A percentile compares a stretch with the other conserved stretches of the same genome.
These are phyloP conservation scores for Achlya flavicornis DNA, from an alignment of 2,888 invertebrate genomes.

Conservation along the genomic window DNA sequence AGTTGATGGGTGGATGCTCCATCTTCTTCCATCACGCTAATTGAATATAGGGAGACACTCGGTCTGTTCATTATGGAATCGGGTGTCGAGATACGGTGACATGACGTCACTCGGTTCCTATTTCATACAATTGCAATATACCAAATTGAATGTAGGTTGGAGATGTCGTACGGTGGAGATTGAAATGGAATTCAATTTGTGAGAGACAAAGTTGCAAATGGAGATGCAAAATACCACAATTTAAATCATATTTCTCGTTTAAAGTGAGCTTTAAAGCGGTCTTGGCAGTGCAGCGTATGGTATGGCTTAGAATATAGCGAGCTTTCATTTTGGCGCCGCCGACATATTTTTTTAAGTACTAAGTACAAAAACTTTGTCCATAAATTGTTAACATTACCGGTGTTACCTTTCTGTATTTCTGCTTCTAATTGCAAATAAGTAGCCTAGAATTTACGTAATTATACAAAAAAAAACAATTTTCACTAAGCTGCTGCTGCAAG, in stretches of 20 bases:
- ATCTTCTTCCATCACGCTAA: slow-evolving; percentile 46
- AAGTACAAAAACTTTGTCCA: background rate
- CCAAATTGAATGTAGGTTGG: slow-evolving; percentile 35
- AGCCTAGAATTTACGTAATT: background rate
- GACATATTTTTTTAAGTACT: background rate
- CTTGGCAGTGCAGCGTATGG: slow-evolving; percentile 20
- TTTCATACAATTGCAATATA: slow-evolving; percentile 32
- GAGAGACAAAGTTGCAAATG: slow-evolving; percentile 34
- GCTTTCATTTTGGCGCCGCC: slow-evolving; percentile 9
- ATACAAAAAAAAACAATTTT: background rate
- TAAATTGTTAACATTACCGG: slow-evolving; percentile 16
- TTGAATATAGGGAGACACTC: slow-evolving; percentile 52
- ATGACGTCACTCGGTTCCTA: slow-evolving; percentile 26
- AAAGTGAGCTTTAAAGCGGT: slow-evolving; percentile 27
- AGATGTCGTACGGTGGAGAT: slow-evolving; percentile 30
- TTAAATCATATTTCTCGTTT: slow-evolving; percentile 37
- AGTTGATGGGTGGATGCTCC: slow-evolving; percentile 19
- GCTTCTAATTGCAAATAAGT: background rate
- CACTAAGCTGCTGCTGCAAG: background rate
- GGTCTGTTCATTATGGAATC: slow-evolving; percentile 44
- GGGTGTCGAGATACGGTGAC: slow-evolving; percentile 36
- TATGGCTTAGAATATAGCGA: slow-evolving; percentile 16
- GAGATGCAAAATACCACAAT: slow-evolving; percentile 27
- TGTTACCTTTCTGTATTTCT: slow-evolving; percentile 1
- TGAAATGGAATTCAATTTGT: slow-evolving; percentile 44